Evolutionary conservation across 2,797 vertebrate genomes (phyloP).

Genomic region (Coracias cyanogaster): DNA sequence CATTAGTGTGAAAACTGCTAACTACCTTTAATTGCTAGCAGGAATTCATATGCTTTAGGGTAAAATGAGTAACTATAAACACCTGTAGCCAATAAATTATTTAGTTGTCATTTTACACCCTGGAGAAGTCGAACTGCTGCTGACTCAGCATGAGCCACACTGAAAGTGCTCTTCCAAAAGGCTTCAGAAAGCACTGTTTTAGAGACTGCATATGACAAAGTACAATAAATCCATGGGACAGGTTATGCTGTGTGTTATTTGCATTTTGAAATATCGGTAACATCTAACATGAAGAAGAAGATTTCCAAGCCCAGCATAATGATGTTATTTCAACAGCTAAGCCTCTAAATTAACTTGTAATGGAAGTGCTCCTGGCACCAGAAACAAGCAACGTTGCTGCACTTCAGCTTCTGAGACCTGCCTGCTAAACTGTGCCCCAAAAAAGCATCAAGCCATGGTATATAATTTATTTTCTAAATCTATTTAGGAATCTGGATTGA

Average conservation of each 20-base stretch:
- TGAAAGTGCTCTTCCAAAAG: background rate
- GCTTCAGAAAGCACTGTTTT: background rate
- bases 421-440: background rate
- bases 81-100: constrained; percentile 42
- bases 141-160: constrained; percentile 30
- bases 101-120: background rate
- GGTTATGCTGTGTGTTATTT: fast-evolving
- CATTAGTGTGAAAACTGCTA: constrained; percentile 9
- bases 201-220: background rate
- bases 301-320: background rate
- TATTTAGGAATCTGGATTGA: background rate
- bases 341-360: constrained; percentile 12
- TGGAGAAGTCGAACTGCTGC: background rate
- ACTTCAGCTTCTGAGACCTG: background rate
- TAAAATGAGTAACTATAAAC: constrained; percentile 11
- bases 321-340: background rate
- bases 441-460: background rate
- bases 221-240: background rate
- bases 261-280: background rate
- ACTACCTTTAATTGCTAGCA: background rate
- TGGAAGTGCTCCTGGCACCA: background rate
- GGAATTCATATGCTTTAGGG: constrained; percentile 8
- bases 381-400: background rate
- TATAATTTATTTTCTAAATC: background rate
- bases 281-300: background rate